Evolutionary conservation across 2,113 vertebrate genomes (phyloP), one percentile per base, ranked within the genome.

Genomic region (Phrynosoma blainvillii): DNA sequence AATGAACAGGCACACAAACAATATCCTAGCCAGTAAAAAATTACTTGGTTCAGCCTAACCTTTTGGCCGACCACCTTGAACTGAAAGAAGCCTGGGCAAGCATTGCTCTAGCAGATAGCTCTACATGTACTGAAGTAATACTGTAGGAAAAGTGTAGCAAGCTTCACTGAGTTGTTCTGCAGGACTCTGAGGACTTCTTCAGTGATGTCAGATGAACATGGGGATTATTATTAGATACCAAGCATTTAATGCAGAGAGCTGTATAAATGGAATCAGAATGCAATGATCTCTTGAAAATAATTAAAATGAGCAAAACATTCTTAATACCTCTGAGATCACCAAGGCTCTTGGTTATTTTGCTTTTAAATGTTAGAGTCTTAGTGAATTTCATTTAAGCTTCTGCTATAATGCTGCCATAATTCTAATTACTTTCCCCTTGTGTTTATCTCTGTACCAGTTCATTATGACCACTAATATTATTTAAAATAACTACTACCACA

Each of bases 291-390:
- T 88, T 78, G 73, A 77, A 88, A 88, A 88, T 88, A 88, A 88
- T 88, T 88, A 88, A 88, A 84, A 84, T 83, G 87, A 83, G 73
- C 87, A 88, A 88, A 88, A 84, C 81, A 83, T 70, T 36, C 80
- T 77, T 88, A 88, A 88, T 84, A 84, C 87, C 81, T 70, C 74
- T 0, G 81, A 88, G 87, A 88, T 88, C 74, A 77, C 87, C 32
- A 65, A 78, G 73, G 81, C 74, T 83, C 74, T 88, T 78, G 80
- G 87, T 88, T 88, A 84, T 84, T 88, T 88, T 88, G 73, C 81
- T 84, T 84, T 88, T 88, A 88, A 88, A 88, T 84, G 87, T 78
- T 77, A 77, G 47, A 54, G 59, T 30, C 74, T 66, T 83, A 84
- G 73, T 77, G 73, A 83, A 70, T 84, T 74, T 78, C 81, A 77